Base-by-base conservation (phyloP, 2,113 vertebrate species). In the Archocentrus centrarchus region DNA sequence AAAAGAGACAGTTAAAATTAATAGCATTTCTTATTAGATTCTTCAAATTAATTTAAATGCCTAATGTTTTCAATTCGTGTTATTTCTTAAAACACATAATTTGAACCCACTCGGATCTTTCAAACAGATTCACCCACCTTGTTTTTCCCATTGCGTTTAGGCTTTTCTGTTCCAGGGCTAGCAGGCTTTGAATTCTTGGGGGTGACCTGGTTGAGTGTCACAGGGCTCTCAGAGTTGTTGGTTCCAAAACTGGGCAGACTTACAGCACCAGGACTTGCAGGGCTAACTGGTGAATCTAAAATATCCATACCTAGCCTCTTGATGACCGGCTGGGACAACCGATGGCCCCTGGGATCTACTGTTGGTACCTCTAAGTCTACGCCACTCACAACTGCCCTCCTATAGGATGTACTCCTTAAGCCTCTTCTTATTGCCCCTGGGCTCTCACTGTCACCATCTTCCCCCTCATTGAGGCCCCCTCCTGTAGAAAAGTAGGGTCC, bases 351-450 rank as follows among this genome's bases (percentile, higher is more conserved):
- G 78, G 94, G 95, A 11, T 95, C 93, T 17, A 88, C 61, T 1
- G 77, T n/a, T 2, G 83, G 32, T 1, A 47, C 86, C 55, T 97
- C 97, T 5, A 94, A 77, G 11, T 98, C 97, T 20, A 97, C 91
- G 5, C 97, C 97, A 20, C 97, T 99, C 30, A 97, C 98, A 82
- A 99, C 97, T 0, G 98, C 98, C n/a, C 96, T 95, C 81, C 98
- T 96, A 59, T 99, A 99, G 1, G 98, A 99, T 0, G 98, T 99
- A 27, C 97, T 98, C 83, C 98, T 94, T 89, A 99, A 93, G 10
- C 97, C 97, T 27, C 98, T 93, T 39, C 91, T 92, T 39, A 98
- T 91, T 1, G 94, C 64, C 1, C 97, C 97, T 0, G 96, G 95
- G 53, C 95, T 96, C 22, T 96, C 96, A 22, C 80, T 68, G 9